Evolutionary conservation across 2,888 invertebrate genomes (phyloP).

Genomic region (Halocaridina rubra): DNA sequence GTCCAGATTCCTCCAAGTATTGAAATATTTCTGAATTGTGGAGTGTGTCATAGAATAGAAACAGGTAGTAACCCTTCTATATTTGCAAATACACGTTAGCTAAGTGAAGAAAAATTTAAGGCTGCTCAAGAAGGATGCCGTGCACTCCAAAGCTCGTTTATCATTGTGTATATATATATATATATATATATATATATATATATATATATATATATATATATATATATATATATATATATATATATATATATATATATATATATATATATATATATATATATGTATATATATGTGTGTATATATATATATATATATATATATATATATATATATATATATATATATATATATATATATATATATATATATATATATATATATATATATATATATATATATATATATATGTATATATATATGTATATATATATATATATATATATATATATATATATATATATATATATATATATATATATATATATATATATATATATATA

Average conservation of each 20-base stretch:
- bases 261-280: not conserved
- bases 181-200: conserved; percentile 5
- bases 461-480: conserved; percentile 14
- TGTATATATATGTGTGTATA: not conserved
- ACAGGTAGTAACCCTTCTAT: no score
- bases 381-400: not conserved
- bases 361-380: conserved; percentile 14
- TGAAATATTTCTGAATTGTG: no score
- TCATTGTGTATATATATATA: not conserved
- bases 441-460: conserved; percentile 1
- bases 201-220: not conserved
- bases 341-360: conserved; percentile 14
- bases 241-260: not conserved
- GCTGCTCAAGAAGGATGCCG: no score
- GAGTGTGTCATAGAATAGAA: no score
- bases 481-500: not conserved
- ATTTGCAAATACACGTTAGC: no score
- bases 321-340: conserved; percentile 14
- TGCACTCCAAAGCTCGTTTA: not conserved
- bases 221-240: conserved; percentile 9
- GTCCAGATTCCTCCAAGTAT: no score
- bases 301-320: conserved; percentile 14
- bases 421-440: not conserved
- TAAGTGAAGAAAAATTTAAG: no score
- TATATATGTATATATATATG: not conserved